Evolutionary conservation across 2,113 vertebrate genomes (phyloP), one percentile per base, ranked within the genome.

Genomic region (Trematomus loennbergii): DNA sequence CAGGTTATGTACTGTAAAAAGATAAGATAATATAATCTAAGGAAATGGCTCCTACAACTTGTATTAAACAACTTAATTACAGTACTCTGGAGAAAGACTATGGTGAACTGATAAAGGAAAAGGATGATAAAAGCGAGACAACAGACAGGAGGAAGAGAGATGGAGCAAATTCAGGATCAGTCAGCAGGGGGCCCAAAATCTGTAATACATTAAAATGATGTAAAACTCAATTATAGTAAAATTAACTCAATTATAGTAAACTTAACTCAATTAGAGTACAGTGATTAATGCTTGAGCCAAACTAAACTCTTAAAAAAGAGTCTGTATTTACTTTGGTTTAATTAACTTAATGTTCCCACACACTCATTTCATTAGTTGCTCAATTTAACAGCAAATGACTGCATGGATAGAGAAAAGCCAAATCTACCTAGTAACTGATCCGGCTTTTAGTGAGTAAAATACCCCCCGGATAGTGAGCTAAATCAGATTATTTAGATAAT

Each of bases 401-500:
- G 22, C 12, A 29, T 36, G 48, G 63, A 15, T 13, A 18, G 9
- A 58, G 36, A 81, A 48, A 71, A 79, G 59, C 58, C 1, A 9
- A 73, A 22, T 15, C 49, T 73, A 54, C 25, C 7, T 11, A 53
- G 43, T 17, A 9, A 52, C 59, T 59, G 48, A 75, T 81, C 79
- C 68, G 73, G 76, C 62, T 75, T 74, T 71, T 0, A 62, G 64
- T 62, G 12, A 87, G 36, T 18, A 75, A n/a, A 81, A 46, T 43
- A 66, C 85, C 85, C 79, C 69, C 76, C 11, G 25, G 25, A 74
- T 1, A 48, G 65, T 6, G 43, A 54, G 57, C 71, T 36, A 61
- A 88, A 83, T 82, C 77, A 3, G 73, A 83, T 90, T 88, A 87
- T 53, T 82, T 43, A 54, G 46, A 72, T 90, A 84, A 90, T 87